These are phyloP conservation scores for Lacerta viridis DNA, from an alignment of 2,797 vertebrate species.

Conservation along the genomic window DNA sequence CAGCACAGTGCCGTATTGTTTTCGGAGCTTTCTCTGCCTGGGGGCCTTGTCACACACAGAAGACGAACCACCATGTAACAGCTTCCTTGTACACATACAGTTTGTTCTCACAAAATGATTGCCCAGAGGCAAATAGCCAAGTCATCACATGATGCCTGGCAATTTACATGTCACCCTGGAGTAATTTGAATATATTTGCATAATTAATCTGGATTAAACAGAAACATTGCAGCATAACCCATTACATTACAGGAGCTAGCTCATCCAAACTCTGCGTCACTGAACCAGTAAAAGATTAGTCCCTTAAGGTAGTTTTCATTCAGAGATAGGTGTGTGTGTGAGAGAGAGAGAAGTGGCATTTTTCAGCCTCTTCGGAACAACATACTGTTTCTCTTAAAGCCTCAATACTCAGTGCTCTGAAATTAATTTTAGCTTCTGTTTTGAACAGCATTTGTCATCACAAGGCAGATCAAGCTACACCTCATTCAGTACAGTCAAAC, in stretches of 20 bases:
- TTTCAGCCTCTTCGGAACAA: not conserved
- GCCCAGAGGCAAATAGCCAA: constrained; percentile 36
- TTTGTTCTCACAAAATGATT: constrained; percentile 39
- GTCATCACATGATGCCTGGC: constrained; percentile 17
- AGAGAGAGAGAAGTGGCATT: no score
- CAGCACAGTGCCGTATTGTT: not conserved
- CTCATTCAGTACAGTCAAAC: not conserved
- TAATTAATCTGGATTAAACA: constrained; percentile 37
- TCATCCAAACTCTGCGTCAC: not conserved
- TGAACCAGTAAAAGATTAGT: not conserved
- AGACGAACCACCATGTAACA: not conserved
- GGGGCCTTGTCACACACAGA: constrained; percentile 14
- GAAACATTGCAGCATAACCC: not conserved
- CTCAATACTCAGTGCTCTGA: not conserved
- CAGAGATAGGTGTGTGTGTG: not conserved
- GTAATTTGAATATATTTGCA: constrained; percentile 40
- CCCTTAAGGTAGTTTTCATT: not conserved
- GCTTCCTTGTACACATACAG: constrained; percentile 7
- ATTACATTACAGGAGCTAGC: not conserved
- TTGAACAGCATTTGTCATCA: not conserved
- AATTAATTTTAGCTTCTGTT: not conserved
- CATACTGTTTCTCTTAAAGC: not conserved
- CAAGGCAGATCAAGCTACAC: not conserved
- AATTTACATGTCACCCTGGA: constrained; percentile 34
- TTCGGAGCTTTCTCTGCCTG: not conserved